These are phyloP conservation scores for Nipponacmea schrenckii DNA, from an alignment of 2,888 invertebrate genomes.

Conservation along the genomic window DNA sequence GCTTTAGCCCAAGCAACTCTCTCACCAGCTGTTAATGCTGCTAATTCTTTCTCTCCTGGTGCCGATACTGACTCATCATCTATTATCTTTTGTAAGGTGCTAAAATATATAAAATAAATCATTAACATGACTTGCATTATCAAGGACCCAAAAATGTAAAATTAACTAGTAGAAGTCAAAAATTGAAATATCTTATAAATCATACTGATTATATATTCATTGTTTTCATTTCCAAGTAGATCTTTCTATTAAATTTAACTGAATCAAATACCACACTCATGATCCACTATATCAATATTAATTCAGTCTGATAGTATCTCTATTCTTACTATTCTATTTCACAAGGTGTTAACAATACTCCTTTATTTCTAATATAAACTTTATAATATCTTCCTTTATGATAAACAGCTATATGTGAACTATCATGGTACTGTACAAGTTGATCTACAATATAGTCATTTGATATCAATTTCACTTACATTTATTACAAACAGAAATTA, in stretches of 20 bases:
- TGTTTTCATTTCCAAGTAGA: too few relatives aligned
- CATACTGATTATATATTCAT: too few relatives aligned
- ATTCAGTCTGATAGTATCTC: background rate
- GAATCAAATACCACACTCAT: too few relatives aligned
- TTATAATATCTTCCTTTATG: conserved; percentile 95
- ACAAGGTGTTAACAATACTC: conserved; percentile 83
- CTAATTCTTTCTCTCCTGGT: conserved; percentile 86
- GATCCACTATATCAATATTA: too few relatives aligned
- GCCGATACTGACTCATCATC: conserved; percentile 79
- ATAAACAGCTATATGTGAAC: conserved; percentile 92
- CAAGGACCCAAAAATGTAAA: too few relatives aligned
- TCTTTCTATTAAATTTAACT: too few relatives aligned
- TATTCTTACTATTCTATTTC: conserved; percentile 83
- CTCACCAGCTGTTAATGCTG: conserved; percentile 89
- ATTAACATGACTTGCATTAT: too few relatives aligned
- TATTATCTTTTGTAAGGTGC: conserved; percentile 90
- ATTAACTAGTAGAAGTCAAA: too few relatives aligned
- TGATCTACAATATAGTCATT: conserved; percentile 74
- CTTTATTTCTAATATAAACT: conserved; percentile 86
- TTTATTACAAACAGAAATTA: background rate
- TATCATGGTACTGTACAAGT: conserved; percentile 88
- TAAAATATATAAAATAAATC: conserved; percentile 65
- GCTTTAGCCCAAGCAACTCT: conserved; percentile 86
- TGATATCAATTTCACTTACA: background rate
- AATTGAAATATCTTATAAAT: too few relatives aligned